Percentiles rank a stretch among this genome's conserved stretches.
Conservation (phyloP, 1,140 invertebrate genomes). For the Lepidostoma basale region DNA sequence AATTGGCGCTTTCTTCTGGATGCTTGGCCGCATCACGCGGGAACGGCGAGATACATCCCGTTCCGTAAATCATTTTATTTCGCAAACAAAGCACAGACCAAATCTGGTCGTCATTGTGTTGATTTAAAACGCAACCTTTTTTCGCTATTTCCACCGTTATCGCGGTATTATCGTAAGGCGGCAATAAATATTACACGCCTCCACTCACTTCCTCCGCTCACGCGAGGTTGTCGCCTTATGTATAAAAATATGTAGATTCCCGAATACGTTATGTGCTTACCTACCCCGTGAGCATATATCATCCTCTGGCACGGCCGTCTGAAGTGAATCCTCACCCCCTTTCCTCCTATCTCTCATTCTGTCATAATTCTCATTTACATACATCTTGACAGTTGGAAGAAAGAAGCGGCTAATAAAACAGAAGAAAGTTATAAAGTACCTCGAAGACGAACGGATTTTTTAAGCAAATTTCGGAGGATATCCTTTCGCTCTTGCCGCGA, state of each 20-base stretch:
- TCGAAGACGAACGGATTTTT: not conserved
- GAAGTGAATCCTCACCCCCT: not conserved
- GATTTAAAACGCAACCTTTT: slow-evolving; percentile 12
- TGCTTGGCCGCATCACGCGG: not conserved
- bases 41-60: not conserved
- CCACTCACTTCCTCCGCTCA: not conserved
- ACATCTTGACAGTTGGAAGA: not conserved
- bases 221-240: not conserved
- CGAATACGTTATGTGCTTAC: too few species aligned
- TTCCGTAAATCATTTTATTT: slow-evolving; percentile 1
- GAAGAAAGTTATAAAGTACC: not conserved
- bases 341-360: not conserved
- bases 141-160: slow-evolving; percentile 6
- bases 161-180: not conserved
- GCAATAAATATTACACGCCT: slow-evolving; percentile 11
- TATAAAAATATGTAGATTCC: not conserved
- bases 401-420: not conserved
- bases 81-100: slow-evolving; percentile 1
- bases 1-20: too few species aligned
- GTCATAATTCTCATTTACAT: slow-evolving; percentile 10
- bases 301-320: too few species aligned
- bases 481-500: too few species aligned
- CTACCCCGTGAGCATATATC: not conserved
- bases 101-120: slow-evolving; percentile 7
- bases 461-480: not conserved